Conservation (phyloP, 2,888 invertebrate species). For the Calameuta pallipes region DNA sequence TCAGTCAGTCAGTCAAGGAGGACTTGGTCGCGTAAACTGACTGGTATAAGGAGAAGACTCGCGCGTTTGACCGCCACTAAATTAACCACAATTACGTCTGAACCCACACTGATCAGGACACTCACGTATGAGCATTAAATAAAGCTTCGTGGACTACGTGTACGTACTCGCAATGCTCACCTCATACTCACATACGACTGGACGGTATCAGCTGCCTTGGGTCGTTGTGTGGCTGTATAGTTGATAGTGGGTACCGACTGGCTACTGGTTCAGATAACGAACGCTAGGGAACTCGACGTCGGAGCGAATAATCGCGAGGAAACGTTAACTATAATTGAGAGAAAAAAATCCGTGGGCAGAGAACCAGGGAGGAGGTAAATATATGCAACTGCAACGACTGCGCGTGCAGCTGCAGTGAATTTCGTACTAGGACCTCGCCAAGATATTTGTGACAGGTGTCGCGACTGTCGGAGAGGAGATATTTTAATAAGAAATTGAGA, state of each 20-base stretch:
- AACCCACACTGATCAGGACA: constrained; percentile 3
- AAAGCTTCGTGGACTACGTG: background rate
- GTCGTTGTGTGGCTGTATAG: background rate
- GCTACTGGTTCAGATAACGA: background rate
- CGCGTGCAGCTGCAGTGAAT: background rate
- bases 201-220: constrained; percentile 5
- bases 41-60: background rate
- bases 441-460: background rate
- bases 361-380: background rate
- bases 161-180: background rate
- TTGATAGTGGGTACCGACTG: background rate
- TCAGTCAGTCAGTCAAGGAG: background rate
- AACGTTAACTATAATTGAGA: background rate
- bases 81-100: constrained; percentile 60
- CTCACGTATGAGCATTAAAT: background rate
- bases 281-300: background rate
- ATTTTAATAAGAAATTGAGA: background rate
- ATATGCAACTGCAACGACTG: background rate
- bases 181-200: background rate
- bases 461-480: background rate
- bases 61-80: constrained; percentile 33
- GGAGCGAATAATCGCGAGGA: background rate
- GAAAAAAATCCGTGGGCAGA: background rate
- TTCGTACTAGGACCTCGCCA: background rate
- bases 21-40: constrained; percentile 16